Percentiles rank a stretch among this genome's conserved stretches.
phyloP scores from a whole-genome alignment of 2,888 invertebrate species.

The Caenorhabditis angaria region DNA sequence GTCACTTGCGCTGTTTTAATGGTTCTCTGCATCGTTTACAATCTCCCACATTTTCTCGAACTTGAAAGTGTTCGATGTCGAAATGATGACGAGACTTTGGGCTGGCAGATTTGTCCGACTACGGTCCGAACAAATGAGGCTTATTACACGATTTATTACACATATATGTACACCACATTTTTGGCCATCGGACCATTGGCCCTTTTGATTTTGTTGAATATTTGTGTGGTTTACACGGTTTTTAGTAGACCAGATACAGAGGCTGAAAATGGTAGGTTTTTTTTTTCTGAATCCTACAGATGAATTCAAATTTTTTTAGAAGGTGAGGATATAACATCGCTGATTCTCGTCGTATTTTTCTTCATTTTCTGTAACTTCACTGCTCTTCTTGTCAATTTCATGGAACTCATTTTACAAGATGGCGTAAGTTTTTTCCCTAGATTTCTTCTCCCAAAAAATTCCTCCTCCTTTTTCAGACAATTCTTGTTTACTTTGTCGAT shows the following conservation, averaged over 20 bases:
- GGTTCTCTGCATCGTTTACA: slow-evolving; percentile 63
- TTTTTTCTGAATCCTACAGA: too few relatives aligned
- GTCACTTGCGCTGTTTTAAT: slow-evolving; percentile 60
- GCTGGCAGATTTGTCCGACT: slow-evolving; percentile 56
- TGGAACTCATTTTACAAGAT: slow-evolving; percentile 67
- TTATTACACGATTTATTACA: slow-evolving; percentile 71
- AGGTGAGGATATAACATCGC: slow-evolving; percentile 67
- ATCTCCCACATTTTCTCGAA: slow-evolving; percentile 70
- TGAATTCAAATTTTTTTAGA: not conserved
- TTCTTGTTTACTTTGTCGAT: slow-evolving; percentile 70
- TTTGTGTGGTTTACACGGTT: slow-evolving; percentile 64
- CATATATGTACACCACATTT: slow-evolving; percentile 68
- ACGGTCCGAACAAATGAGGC: slow-evolving; percentile 62
- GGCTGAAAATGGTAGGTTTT: slow-evolving; percentile 26
- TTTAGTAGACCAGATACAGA: slow-evolving; percentile 35
- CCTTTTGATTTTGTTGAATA: slow-evolving; percentile 66
- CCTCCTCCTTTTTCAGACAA: slow-evolving; percentile 31
- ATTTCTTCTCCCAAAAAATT: not conserved
- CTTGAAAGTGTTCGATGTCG: slow-evolving; percentile 56
- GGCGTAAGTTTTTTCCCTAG: slow-evolving; percentile 43
- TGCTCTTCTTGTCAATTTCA: slow-evolving; percentile 70
- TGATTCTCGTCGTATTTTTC: slow-evolving; percentile 70
- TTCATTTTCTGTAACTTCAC: slow-evolving; percentile 72
- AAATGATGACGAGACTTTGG: slow-evolving; percentile 28
- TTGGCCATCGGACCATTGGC: slow-evolving; percentile 70